These are phyloP conservation scores for Puntigrus tetrazona DNA, from an alignment of 2,113 vertebrate genomes.

Conservation along the genomic window DNA sequence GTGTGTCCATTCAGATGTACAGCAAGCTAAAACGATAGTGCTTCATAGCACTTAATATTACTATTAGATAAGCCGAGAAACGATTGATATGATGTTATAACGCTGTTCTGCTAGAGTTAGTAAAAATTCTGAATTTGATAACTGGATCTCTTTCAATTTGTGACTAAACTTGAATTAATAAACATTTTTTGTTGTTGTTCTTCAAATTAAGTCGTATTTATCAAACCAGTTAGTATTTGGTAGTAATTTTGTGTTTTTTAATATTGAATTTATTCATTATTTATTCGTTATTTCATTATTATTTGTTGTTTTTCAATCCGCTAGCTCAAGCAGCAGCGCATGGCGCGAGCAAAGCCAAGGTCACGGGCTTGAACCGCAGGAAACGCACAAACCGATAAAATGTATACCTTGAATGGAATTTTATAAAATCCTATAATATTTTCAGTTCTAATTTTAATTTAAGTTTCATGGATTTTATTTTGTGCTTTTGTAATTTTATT, in stretches of 20 bases:
- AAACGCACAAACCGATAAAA: background rate
- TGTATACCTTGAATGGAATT: background rate
- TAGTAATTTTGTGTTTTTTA: no score
- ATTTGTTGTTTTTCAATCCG: background rate
- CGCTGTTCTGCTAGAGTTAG: background rate
- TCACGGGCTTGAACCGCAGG: background rate
- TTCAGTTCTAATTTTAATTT: no score
- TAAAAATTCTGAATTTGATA: background rate
- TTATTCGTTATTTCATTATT: background rate
- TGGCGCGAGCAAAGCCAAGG: background rate
- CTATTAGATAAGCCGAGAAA: background rate
- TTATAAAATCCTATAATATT: no score
- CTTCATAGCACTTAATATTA: background rate
- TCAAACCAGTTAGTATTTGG: background rate
- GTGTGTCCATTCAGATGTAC: conserved; percentile 46
- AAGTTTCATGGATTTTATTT: no score
- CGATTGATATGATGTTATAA: background rate
- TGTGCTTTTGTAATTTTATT: no score
- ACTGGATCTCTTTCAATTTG: background rate
- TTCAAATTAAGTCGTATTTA: no score
- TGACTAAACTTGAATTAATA: background rate
- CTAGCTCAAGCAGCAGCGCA: background rate
- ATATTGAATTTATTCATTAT: no score
- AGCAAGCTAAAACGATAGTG: background rate
- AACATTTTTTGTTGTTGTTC: background rate